Percentiles rank a stretch among this genome's conserved stretches.
Conservation (phyloP, 2,797 vertebrate genomes). For the Epinephelus malabaricus region DNA sequence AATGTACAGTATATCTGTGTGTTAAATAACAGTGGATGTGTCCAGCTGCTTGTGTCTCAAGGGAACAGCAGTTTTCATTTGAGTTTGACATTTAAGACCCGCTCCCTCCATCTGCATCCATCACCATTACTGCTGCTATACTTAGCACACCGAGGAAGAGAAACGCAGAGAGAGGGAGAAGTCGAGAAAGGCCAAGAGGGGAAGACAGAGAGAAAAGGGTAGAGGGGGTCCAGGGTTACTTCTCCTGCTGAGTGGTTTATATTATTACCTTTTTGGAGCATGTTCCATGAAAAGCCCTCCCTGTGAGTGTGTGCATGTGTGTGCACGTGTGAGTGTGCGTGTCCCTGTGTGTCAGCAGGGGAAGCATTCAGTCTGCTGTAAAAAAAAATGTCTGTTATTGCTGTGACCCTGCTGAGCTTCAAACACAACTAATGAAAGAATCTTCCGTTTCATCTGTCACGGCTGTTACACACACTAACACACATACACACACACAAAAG, state of each 20-base stretch:
- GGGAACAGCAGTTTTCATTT: slow-evolving; percentile 76
- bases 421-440: slow-evolving; percentile 81
- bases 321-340: slow-evolving; percentile 14
- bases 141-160: slow-evolving; percentile 52
- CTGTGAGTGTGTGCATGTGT: slow-evolving; percentile 20
- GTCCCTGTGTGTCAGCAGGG: slow-evolving; percentile 36
- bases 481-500: not conserved
- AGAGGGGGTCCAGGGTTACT: slow-evolving; percentile 53
- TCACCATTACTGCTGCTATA: slow-evolving; percentile 74
- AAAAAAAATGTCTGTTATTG: slow-evolving; percentile 79
- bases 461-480: slow-evolving; percentile 11
- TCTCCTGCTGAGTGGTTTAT: slow-evolving; percentile 72
- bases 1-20: not conserved
- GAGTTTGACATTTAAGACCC: slow-evolving; percentile 79
- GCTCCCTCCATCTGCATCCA: slow-evolving; percentile 77
- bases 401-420: slow-evolving; percentile 74
- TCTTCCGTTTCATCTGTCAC: slow-evolving; percentile 73
- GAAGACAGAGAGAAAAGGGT: slow-evolving; percentile 34
- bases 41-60: slow-evolving; percentile 71
- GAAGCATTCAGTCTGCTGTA: slow-evolving; percentile 68
- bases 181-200: slow-evolving; percentile 44
- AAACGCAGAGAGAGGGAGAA: slow-evolving; percentile 23
- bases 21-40: slow-evolving; percentile 61
- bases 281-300: slow-evolving; percentile 66
- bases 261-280: slow-evolving; percentile 74